phyloP scores from a whole-genome alignment of 2,888 invertebrate species.

The Heliconius sara region DNA sequence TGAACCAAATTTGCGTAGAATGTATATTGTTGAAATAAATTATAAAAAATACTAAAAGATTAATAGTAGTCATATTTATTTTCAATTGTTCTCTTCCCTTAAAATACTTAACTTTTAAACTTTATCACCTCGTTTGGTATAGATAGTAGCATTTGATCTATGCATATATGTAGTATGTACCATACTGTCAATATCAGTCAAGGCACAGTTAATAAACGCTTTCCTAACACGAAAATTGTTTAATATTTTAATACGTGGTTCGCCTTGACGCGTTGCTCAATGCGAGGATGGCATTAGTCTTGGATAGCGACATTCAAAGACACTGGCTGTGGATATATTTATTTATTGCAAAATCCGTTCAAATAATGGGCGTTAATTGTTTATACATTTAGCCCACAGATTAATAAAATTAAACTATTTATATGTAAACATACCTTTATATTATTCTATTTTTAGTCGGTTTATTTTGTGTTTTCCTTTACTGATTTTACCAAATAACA shows the following conservation, averaged over 20 bases:
- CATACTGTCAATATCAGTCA: constrained; percentile 53
- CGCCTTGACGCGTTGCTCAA: constrained; percentile 77
- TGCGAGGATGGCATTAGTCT: constrained; percentile 68
- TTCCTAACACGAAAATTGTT: constrained; percentile 73
- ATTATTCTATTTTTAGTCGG: neutral
- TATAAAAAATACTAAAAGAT: too few species aligned
- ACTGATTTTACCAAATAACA: neutral
- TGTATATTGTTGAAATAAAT: too few species aligned
- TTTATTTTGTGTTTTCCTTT: neutral
- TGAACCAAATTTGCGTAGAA: too few species aligned
- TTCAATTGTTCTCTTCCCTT: too few species aligned
- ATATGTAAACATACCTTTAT: neutral
- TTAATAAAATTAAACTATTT: neutral
- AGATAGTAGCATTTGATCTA: constrained; percentile 56
- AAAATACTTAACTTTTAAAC: too few species aligned
- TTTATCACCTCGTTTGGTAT: neutral
- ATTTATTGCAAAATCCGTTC: constrained; percentile 59
- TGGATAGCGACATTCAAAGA: constrained; percentile 57
- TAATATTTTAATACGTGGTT: constrained; percentile 72
- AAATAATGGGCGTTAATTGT: constrained; percentile 18
- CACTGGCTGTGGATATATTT: constrained; percentile 54
- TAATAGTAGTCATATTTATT: too few species aligned
- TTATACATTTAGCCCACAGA: neutral
- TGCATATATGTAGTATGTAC: constrained; percentile 8
- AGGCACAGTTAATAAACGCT: constrained; percentile 59